These are phyloP conservation scores for Triplophysa dalaica DNA, from an alignment of 2,113 vertebrate species.

Conservation along the genomic window DNA sequence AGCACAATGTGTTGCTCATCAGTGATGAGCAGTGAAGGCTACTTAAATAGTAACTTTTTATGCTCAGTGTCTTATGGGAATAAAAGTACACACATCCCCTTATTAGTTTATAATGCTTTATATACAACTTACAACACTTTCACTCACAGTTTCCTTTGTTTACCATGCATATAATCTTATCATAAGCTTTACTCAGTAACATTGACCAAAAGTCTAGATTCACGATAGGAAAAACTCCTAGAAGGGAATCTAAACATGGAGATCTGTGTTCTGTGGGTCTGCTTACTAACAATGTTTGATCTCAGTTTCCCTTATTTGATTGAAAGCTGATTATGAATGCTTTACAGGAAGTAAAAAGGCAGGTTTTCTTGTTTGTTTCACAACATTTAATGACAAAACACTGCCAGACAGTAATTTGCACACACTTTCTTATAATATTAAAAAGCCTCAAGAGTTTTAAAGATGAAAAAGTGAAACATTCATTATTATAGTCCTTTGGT, in stretches of 20 bases:
- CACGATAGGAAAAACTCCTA: slow-evolving; percentile 28
- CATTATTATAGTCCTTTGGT: not conserved
- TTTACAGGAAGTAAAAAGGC: not conserved
- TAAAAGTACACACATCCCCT: not conserved
- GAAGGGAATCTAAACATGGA: slow-evolving; percentile 36
- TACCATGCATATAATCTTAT: not conserved
- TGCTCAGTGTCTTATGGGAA: not conserved
- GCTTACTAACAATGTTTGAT: slow-evolving; percentile 16
- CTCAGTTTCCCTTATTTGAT: not conserved
- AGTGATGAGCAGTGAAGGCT: slow-evolving; percentile 26
- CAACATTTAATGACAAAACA: not conserved
- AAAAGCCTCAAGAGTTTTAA: too few relatives aligned
- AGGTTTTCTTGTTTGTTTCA: too few relatives aligned
- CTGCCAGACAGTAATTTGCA: not conserved
- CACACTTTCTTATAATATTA: not conserved
- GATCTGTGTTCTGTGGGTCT: slow-evolving; percentile 12
- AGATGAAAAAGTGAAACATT: too few relatives aligned
- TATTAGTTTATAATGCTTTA: not conserved
- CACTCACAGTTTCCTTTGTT: not conserved
- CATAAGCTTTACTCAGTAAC: not conserved
- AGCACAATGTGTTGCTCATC: slow-evolving; percentile 9
- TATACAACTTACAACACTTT: slow-evolving; percentile 16
- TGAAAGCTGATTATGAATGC: not conserved
- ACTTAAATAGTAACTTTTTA: slow-evolving; percentile 33
- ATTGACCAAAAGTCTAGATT: not conserved